Conservation (phyloP, 2,888 invertebrate species). For the Plusia festucae region DNA sequence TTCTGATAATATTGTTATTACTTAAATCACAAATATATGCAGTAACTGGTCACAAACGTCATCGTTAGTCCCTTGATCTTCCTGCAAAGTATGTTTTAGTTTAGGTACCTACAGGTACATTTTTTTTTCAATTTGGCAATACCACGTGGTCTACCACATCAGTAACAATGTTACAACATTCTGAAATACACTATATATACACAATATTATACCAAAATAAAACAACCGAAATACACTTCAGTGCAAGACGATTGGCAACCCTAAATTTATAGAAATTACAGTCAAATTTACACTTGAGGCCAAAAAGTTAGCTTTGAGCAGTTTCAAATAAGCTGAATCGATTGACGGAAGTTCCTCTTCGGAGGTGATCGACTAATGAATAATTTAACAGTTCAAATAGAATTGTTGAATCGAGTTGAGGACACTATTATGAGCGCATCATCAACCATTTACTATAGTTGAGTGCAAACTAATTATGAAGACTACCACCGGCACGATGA, state of each 20-base stretch:
- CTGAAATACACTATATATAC: no score
- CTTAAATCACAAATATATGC: no score
- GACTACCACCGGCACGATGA: background rate
- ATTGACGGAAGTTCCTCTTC: conserved; percentile 27
- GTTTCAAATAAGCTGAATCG: conserved; percentile 37
- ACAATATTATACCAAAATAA: background rate
- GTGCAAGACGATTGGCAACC: conserved; percentile 37
- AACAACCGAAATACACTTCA: conserved; percentile 1
- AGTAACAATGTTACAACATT: no score
- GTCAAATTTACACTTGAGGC: conserved; percentile 42
- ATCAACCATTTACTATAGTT: conserved; percentile 15
- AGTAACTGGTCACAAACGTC: no score
- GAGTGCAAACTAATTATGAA: background rate
- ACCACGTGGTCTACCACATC: no score
- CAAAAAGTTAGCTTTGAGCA: conserved; percentile 42
- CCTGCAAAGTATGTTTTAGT: no score
- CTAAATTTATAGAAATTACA: conserved; percentile 29
- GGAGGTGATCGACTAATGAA: conserved; percentile 41
- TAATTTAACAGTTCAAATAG: conserved; percentile 45
- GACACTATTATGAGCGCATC: conserved; percentile 27
- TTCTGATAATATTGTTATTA: no score
- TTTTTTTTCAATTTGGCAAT: no score
- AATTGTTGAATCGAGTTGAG: conserved; percentile 21
- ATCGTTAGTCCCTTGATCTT: no score
- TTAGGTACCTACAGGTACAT: no score